Conservation (phyloP, 2,888 invertebrate species). For the Euproctis similis region DNA sequence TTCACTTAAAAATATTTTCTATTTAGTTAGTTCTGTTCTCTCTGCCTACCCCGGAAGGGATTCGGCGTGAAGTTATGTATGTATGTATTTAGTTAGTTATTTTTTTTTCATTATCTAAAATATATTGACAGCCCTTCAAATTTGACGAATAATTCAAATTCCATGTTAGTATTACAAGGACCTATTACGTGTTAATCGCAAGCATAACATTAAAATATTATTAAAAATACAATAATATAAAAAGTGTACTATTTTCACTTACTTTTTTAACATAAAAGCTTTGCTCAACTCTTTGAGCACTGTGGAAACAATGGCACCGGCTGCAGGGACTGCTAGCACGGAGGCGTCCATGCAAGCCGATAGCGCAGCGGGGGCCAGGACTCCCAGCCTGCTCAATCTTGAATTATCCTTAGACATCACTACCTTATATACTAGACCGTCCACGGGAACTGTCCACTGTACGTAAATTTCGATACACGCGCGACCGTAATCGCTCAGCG, state of each 20-base stretch:
- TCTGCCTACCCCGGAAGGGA: too few relatives aligned
- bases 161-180: too few relatives aligned
- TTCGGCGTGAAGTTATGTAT: too few relatives aligned
- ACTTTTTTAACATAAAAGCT: slow-evolving; percentile 70
- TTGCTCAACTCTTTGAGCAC: slow-evolving; percentile 68
- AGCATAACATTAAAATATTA: neutral
- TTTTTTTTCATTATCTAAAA: too few relatives aligned
- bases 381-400: slow-evolving; percentile 56
- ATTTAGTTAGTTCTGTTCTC: too few relatives aligned
- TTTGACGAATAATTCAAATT: too few relatives aligned
- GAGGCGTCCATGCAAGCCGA: slow-evolving; percentile 68
- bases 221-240: too few relatives aligned
- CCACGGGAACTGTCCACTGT: slow-evolving; percentile 15
- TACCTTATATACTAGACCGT: slow-evolving; percentile 18
- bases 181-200: too few relatives aligned
- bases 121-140: too few relatives aligned
- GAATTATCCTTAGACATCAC: slow-evolving; percentile 55
- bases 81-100: too few relatives aligned
- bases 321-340: slow-evolving; percentile 64
- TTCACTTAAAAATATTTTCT: too few relatives aligned
- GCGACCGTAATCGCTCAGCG: slow-evolving; percentile 62
- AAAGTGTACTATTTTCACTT: too few relatives aligned
- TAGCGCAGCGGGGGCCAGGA: slow-evolving; percentile 62
- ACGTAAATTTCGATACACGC: slow-evolving; percentile 28
- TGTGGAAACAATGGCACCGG: slow-evolving; percentile 65